phyloP scores from a whole-genome alignment of 2,797 vertebrate species.

The Paratrypauchen microcephalus region DNA sequence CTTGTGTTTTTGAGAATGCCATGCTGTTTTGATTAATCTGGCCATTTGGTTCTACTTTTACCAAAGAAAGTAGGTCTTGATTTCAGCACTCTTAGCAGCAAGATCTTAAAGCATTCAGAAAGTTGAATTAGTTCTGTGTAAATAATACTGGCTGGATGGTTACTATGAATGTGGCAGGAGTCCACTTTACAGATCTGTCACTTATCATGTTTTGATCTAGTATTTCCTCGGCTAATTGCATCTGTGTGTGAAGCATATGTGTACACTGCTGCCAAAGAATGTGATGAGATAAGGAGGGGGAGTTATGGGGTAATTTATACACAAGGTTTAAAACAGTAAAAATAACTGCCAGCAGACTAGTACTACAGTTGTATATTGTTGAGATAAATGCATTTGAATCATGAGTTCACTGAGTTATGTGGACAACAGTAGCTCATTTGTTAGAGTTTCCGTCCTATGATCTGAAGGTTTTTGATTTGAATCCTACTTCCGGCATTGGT shows the following conservation, averaged over 20 bases:
- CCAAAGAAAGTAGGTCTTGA: background rate
- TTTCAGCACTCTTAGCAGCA: background rate
- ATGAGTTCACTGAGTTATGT: no score
- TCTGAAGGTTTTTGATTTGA: no score
- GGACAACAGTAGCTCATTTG: no score
- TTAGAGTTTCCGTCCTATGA: no score
- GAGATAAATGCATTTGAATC: background rate
- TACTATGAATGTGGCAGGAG: background rate
- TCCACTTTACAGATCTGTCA: constrained; percentile 2
- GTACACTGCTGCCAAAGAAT: background rate
- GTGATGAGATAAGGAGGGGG: background rate
- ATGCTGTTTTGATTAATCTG: background rate
- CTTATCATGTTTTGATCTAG: background rate
- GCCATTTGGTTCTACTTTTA: background rate
- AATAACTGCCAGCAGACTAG: background rate
- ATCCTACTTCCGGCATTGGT: no score
- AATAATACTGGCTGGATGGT: background rate
- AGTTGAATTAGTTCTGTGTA: background rate
- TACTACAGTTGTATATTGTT: background rate
- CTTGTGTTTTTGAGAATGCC: background rate
- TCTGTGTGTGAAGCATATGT: background rate
- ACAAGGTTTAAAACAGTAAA: background rate
- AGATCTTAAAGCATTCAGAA: background rate
- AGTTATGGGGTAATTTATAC: no score
- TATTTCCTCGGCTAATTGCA: background rate